Evolutionary conservation across 2,888 invertebrate genomes (phyloP).

Genomic region (Chloromyia formosa): DNA sequence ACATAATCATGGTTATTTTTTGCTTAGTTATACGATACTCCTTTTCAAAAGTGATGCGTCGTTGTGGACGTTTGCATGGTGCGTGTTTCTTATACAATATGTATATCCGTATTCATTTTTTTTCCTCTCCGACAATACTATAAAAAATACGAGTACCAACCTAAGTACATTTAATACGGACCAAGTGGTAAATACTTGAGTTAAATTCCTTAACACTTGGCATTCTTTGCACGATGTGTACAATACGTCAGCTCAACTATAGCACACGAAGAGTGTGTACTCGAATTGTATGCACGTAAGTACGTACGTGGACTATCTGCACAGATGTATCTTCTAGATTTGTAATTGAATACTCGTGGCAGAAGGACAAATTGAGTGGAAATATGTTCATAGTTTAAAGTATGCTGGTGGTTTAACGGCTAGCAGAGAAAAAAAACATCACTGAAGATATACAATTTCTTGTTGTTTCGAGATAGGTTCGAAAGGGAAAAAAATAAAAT

Average conservation of each 20-base stretch:
- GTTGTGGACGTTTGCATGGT: background rate
- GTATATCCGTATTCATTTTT: background rate
- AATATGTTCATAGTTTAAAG: slow-evolving; percentile 22
- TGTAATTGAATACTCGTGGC: slow-evolving; percentile 41
- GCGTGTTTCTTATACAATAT: slow-evolving; percentile 4
- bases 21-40: background rate
- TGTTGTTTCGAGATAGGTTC: background rate
- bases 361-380: slow-evolving; percentile 42
- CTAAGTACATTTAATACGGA: background rate
- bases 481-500: no score
- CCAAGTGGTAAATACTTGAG: slow-evolving; percentile 7
- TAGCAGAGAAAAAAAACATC: background rate
- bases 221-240: background rate
- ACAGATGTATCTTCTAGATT: slow-evolving; percentile 8
- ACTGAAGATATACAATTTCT: background rate
- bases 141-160: background rate
- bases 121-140: background rate
- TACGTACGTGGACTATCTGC: background rate
- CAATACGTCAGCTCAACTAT: no score
- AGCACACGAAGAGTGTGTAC: no score
- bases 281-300: background rate
- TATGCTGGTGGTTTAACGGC: slow-evolving; percentile 3
- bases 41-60: background rate
- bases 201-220: slow-evolving; percentile 5
- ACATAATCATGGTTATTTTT: background rate